Percentiles rank a stretch among this genome's conserved stretches.
These are phyloP conservation scores for Stenodera caucasica DNA, from an alignment of 2,888 invertebrate species.

Conservation along the genomic window DNA sequence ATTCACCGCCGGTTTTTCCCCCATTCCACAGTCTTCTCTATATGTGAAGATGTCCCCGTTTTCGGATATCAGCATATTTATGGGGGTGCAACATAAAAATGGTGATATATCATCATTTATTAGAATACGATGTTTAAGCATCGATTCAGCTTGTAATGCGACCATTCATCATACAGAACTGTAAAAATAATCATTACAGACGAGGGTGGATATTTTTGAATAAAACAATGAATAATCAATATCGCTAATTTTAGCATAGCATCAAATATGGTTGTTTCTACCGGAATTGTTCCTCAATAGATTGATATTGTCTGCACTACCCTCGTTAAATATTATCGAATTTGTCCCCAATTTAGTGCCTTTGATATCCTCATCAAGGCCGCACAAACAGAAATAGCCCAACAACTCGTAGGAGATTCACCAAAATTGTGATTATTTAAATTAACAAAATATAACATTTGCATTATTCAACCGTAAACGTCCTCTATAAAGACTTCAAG, in stretches of 20 bases:
- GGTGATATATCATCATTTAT: slow-evolving; percentile 46
- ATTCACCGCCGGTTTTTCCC: background rate
- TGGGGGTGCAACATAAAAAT: slow-evolving; percentile 35
- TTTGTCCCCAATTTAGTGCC: slow-evolving; percentile 1
- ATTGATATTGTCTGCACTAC: slow-evolving; percentile 1
- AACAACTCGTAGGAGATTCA: background rate
- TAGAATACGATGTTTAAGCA: slow-evolving; percentile 45
- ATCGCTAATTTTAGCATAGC: background rate
- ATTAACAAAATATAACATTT: background rate
- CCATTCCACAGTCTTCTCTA: too few species aligned
- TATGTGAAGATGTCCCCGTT: background rate
- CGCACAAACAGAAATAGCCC: background rate
- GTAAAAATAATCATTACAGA: background rate
- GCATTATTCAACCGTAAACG: background rate
- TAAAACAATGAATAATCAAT: background rate
- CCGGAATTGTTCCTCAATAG: background rate
- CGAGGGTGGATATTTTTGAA: background rate
- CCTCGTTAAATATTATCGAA: background rate
- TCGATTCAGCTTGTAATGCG: slow-evolving; percentile 40
- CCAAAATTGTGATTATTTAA: background rate
- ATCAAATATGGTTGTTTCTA: background rate
- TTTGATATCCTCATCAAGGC: background rate
- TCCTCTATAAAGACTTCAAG: slow-evolving; percentile 27
- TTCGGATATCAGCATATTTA: slow-evolving; percentile 35
- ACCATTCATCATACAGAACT: slow-evolving; percentile 40